A percentile compares a stretch with the other conserved stretches of the same genome.
These are phyloP conservation scores for Hormaphis cornu DNA, from an alignment of 1,140 invertebrate genomes.

Conservation along the genomic window DNA sequence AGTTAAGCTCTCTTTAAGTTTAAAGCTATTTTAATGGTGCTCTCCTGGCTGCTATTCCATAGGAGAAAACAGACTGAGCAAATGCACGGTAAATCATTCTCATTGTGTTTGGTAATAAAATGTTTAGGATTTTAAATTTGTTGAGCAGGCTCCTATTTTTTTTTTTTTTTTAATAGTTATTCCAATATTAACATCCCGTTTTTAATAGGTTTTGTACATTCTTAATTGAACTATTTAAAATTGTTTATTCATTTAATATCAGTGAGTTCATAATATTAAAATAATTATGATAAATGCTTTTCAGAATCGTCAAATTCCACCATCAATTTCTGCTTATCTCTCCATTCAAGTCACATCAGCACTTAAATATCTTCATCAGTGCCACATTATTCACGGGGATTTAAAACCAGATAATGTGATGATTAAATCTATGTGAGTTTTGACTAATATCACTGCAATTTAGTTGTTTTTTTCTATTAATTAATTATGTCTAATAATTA, in stretches of 20 bases:
- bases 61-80: no score
- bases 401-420: slow-evolving; percentile 97
- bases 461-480: not conserved
- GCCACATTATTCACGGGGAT: slow-evolving; percentile 89
- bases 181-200: no score
- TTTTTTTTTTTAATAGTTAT: not conserved
- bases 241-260: no score
- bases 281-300: not conserved
- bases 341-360: slow-evolving; percentile 26
- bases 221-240: no score
- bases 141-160: not conserved
- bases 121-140: no score
- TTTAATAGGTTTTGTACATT: no score
- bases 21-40: no score
- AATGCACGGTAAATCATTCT: no score
- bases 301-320: not conserved
- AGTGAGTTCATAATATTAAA: not conserved
- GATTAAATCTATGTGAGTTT: slow-evolving; percentile 61
- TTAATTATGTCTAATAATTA: not conserved
- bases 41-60: no score
- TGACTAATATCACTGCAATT: not conserved
- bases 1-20: no score
- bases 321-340: not conserved
- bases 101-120: no score
- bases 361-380: slow-evolving; percentile 77